phyloP scores from a whole-genome alignment of 1,140 invertebrate genomes.

The Sycophila sp. region DNA sequence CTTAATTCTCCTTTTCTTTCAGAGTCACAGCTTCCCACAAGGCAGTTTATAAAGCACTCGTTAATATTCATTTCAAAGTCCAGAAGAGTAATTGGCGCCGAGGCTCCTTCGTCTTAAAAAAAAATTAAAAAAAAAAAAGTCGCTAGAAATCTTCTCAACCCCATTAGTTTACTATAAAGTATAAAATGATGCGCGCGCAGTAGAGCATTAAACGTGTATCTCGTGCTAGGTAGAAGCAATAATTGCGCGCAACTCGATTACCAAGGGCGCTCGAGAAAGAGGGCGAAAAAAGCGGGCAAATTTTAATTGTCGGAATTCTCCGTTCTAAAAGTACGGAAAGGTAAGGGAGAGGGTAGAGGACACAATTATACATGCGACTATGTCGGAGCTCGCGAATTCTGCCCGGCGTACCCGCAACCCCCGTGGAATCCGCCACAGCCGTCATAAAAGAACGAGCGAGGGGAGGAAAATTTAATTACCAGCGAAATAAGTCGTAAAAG shows the following conservation, averaged over 20 bases:
- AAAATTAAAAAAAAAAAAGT: background rate
- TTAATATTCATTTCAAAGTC: constrained; percentile 23
- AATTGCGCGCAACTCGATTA: too few species aligned
- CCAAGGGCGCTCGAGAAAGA: too few species aligned
- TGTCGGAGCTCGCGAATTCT: background rate
- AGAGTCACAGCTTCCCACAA: constrained; percentile 5
- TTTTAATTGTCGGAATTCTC: constrained; percentile 40
- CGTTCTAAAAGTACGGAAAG: background rate
- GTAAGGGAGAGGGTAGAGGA: background rate
- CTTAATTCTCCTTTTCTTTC: background rate
- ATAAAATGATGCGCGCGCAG: background rate
- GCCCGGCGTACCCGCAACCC: background rate
- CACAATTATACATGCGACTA: background rate
- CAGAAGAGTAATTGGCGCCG: constrained; percentile 8
- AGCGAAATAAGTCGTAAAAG: constrained; percentile 30
- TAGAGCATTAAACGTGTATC: background rate
- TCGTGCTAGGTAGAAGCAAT: background rate
- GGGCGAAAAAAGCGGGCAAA: background rate
- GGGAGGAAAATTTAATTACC: constrained; percentile 35
- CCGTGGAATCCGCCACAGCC: constrained; percentile 7
- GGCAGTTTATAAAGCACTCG: constrained; percentile 25
- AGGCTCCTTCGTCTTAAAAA: background rate
- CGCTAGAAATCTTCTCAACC: too few species aligned
- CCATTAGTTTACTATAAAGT: constrained; percentile 13
- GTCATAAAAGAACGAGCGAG: constrained; percentile 2